Base-by-base conservation (phyloP, 2,113 vertebrate species). In the Orientallactaga bullata region DNA sequence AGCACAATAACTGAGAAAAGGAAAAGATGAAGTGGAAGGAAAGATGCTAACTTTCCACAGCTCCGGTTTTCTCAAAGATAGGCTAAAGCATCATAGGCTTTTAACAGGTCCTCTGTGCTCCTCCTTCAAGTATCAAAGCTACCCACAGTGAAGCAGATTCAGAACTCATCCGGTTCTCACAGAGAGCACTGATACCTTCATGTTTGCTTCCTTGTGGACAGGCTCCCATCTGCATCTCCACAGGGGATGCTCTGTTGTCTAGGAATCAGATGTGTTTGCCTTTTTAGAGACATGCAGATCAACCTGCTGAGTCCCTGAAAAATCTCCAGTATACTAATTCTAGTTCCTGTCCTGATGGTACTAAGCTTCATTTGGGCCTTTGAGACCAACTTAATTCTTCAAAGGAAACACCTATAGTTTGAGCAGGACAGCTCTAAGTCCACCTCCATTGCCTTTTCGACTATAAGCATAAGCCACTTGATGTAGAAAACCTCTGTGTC, bases 241-340 rank as follows among this genome's bases (percentile, higher is more conserved):
- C 30, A 81, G 85, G 5, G 58, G 51, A 72, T 87, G 74, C 26
- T 89, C 86, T 81, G 82, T 97, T 94, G 90, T 96, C 95, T 88
- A 96, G 88, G 95, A 90, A 96, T 94, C 88, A 96, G 82, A 95
- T 87, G 89, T 88, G 60, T 90, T 94, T 84, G 93, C 47, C 94
- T 88, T 94, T 90, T 91, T n/a, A 92, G 85, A 94, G 90, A 92
- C 74, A 82, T 18, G 77, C 20, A 61, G 65, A 91, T 82, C 60
- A 72, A 81, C 85, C 94, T 0, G 0, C 26, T 32, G 24, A 63
- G 32, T 58, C 69, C 80, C 63, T 74, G 78, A 60, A 94, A 93
- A 39, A 58, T 73, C 84, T 89, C 88, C 74, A 85, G 6, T 16
- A 42, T 66, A 63, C 85, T 89, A 89, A 85, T 82, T 92, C 89